Evolutionary conservation across 2,113 vertebrate species (phyloP), one percentile per base, ranked within the genome.

Genomic region (Vulpes ferrilata): DNA sequence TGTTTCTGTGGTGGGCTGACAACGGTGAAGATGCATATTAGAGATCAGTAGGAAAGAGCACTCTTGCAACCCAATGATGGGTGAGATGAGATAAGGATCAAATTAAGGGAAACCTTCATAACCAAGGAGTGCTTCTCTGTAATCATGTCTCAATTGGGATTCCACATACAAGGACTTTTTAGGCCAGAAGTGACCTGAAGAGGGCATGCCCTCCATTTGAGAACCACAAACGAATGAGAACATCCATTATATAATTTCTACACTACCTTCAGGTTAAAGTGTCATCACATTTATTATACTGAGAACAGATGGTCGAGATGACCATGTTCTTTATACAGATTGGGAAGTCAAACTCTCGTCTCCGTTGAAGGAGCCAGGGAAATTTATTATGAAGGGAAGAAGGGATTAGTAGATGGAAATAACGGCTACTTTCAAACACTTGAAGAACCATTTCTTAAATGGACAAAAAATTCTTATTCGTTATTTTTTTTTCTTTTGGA

Each of bases 311-410:
- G 60, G 25, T 35, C 22, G 27, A 84, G 65, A 38, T 17, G 5
- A 91, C 20, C 38, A 51, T 57, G 38, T 43, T 67, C 43, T 83
- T 69, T 25, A 76, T n/a, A 38, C 32, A 84, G 43, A 55, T 11
- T 73, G 78, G 38, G 53, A 73, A 87, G 73, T 69, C 15, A 83
- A 81, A 82, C 20, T 20, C 17, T 3, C 48, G 16, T 22, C 38
- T 38, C 25, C 15, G 11, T 2, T 57, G n/a, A 95, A 89, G 43
- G 30, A 95, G 30, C 6, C 30, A 25, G 22, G 48, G 38, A 25
- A 64, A 82, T 78, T 51, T 83, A 95, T 90, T 89, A 67, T 85
- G 55, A 85, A 84, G n/a, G 83, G 62, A 71, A 81, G 38, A 64
- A 71, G 11, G 35, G 22, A 43, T 38, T 65, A 25, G 23, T 38